Percentiles rank a stretch among this genome's conserved stretches.
Conservation (phyloP, 2,797 vertebrate genomes). For the Peromyscus eremicus region DNA sequence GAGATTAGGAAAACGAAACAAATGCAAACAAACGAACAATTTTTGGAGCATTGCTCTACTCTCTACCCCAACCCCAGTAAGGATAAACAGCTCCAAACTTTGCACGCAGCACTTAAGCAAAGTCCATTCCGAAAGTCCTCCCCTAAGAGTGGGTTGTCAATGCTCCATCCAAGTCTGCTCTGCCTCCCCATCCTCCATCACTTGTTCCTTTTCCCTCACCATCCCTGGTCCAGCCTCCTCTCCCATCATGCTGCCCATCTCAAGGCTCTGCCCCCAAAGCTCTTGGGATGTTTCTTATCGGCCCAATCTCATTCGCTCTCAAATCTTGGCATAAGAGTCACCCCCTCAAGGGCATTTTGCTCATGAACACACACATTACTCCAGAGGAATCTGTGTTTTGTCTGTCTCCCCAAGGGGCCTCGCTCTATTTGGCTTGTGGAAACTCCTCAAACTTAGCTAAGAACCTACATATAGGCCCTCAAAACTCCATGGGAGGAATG, state of each 20-base stretch:
- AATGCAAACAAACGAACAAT: background rate
- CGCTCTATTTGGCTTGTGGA: background rate
- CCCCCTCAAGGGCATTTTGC: background rate
- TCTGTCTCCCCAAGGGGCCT: background rate
- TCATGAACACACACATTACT: background rate
- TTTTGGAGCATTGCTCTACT: background rate
- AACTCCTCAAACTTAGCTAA: background rate
- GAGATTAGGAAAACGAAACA: constrained; percentile 10
- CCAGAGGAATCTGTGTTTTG: background rate
- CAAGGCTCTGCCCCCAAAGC: background rate
- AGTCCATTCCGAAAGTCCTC: background rate
- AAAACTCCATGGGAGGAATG: background rate
- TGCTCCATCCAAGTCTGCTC: background rate
- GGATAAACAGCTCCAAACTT: background rate
- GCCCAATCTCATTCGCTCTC: background rate
- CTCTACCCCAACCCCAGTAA: background rate
- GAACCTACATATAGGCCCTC: background rate
- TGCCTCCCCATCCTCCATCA: background rate
- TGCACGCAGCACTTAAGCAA: constrained; percentile 3
- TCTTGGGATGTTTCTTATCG: background rate
- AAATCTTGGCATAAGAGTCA: background rate
- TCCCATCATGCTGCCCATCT: background rate
- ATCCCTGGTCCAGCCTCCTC: background rate
- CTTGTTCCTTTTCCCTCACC: too few relatives aligned
- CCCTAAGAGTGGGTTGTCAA: background rate